Evolutionary conservation across 2,113 vertebrate species (phyloP), one percentile per base, ranked within the genome.

Genomic region (Coregonus clupeaformis): DNA sequence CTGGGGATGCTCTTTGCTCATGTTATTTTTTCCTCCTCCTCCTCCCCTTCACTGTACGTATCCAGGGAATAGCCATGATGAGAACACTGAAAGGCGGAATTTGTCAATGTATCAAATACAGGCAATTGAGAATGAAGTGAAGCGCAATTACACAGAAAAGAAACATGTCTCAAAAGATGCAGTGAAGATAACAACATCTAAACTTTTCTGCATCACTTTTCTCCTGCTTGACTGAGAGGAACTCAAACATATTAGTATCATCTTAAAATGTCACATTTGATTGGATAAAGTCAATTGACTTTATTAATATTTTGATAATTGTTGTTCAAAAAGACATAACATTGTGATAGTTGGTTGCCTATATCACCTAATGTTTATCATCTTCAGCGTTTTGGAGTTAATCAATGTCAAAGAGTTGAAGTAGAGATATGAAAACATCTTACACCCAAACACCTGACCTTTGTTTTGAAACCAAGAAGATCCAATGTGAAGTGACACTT

Each of bases 401-500:
- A 76, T 80, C 83, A 86, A 84, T 83, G 86, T 88, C 84, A 87
- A 4, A 0, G 2, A 80, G 80, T 88, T 73, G 74, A 87, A 86
- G 57, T 45, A n/a, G 73, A 80, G 69, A 82, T 76, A 83, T 71
- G 76, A 86, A 90, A 86, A 82, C 77, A 80, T 82, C 77, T 81
- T 76, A 72, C 71, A 75, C 64, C 49, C 73, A 59, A 74, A 81
- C 83, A 52, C 32, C 71, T 84, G 85, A 85, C 88, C 78, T 78
- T 91, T 91, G 86, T 89, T 90, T 87, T 78, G 83, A 82, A 78
- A 77, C 77, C 76, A 32, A 79, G 85, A 86, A 84, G 85, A 84
- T 88, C 82, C 88, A 81, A 90, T 90, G 89, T 86, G 90, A 90
- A 86, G 89, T 90, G 91, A 88, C 89, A 89, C 86, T 86, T 77